These are phyloP conservation scores for Molossus molossus DNA, from an alignment of 2,797 vertebrate species.

Conservation along the genomic window DNA sequence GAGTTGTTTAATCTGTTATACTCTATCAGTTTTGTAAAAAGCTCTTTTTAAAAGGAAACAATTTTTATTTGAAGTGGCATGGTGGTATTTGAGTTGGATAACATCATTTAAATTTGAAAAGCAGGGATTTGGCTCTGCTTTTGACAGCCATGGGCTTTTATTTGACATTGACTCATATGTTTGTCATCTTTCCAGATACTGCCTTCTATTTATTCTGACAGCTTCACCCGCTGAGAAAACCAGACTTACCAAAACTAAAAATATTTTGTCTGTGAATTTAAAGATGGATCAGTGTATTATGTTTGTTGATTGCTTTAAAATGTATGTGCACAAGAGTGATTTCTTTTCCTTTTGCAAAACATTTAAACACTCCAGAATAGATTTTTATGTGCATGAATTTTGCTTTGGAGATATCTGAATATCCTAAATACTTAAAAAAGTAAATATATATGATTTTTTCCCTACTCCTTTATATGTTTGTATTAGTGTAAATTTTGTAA, in stretches of 20 bases:
- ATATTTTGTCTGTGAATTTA: slow-evolving; percentile 66
- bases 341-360: slow-evolving; percentile 55
- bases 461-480: slow-evolving; percentile 16
- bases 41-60: slow-evolving; percentile 69
- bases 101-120: slow-evolving; percentile 80
- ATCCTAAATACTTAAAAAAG: neutral
- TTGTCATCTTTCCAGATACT: slow-evolving; percentile 84
- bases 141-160: slow-evolving; percentile 81
- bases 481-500: slow-evolving; percentile 28
- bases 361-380: slow-evolving; percentile 37
- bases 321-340: neutral
- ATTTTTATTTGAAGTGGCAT: slow-evolving; percentile 75
- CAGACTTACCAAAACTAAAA: slow-evolving; percentile 80
- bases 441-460: neutral
- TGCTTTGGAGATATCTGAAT: slow-evolving; percentile 51
- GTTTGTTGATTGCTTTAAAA: slow-evolving; percentile 48
- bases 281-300: slow-evolving; percentile 63
- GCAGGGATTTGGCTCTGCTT: slow-evolving; percentile 79
- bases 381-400: slow-evolving; percentile 33
- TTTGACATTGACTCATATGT: slow-evolving; percentile 86
- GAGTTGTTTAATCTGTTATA: slow-evolving; percentile 76
- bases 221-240: slow-evolving; percentile 84
- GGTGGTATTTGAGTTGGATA: slow-evolving; percentile 77
- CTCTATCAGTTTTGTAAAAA: slow-evolving; percentile 74
- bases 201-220: slow-evolving; percentile 85